Base-by-base conservation (phyloP, 2,888 invertebrate species). In the Belgica antarctica region DNA sequence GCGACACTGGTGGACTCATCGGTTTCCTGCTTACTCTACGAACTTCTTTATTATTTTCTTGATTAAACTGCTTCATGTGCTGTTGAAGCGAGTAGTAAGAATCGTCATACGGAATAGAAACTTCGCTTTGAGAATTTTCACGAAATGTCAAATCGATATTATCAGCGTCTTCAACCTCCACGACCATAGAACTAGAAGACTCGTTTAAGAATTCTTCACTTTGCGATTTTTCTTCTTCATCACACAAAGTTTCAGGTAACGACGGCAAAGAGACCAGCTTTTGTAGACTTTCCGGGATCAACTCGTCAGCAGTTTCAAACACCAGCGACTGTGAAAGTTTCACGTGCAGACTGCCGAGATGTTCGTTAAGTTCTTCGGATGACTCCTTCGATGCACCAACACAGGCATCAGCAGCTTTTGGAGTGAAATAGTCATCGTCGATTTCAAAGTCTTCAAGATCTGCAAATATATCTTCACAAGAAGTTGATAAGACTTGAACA, bases 401-500 rank as follows among this genome's bases (percentile, higher is more conserved):
- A 36, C 52, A 8, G 24, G n/a, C n/a, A n/a, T n/a, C n/a, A n/a
- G n/a, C n/a, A n/a, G n/a, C n/a, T n/a, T n/a, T n/a, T n/a, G 31
- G 31, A 31, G 10, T 31, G 4, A 31, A 31, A 12, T 7, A n/a
- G 10, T 19, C 36, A 61, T 41, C 19, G 12, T 70, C 12, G 61
- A 28, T 34, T 31, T 63, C 59, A 15, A 62, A 41, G 27, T 46
- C 69, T 10, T 71, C 71, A 63, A 65, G 28, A 52, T 24, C 70
- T 22, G 71, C 72, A 28, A 69, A 71, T 57, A 71, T 66, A 19
- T 72, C 72, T 47, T 70, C 71, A 22, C 31, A 52, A 22, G 63
- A 63, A 62, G 25, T 62, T n/a, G n/a, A n/a, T n/a, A n/a, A n/a
- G n/a, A n/a, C n/a, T n/a, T n/a, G n/a, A n/a, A n/a, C 2, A 17